Conservation (phyloP, 2,888 invertebrate genomes). For the Lucinisca nassula region DNA sequence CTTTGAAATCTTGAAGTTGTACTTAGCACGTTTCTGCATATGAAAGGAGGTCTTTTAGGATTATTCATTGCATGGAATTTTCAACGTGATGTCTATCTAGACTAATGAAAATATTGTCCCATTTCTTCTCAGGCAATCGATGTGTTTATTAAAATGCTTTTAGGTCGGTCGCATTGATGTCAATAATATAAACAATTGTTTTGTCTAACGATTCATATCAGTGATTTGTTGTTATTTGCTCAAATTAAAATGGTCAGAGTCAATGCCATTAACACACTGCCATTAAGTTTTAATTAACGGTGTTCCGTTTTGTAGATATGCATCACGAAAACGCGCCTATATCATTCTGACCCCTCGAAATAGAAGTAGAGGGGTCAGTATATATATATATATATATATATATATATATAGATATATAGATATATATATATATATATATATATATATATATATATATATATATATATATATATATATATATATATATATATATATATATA, state of each 20-base stretch:
- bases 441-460: no score
- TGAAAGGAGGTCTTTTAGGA: neutral
- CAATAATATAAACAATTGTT: constrained; percentile 14
- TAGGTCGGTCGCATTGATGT: neutral
- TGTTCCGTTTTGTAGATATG: neutral
- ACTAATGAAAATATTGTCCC: neutral
- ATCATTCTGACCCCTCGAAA: no score
- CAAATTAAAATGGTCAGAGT: neutral
- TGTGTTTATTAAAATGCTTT: neutral
- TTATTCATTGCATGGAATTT: no score
- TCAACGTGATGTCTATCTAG: no score
- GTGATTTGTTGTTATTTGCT: constrained; percentile 8
- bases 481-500: no score
- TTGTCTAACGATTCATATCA: constrained; percentile 9
- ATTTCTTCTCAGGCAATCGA: neutral
- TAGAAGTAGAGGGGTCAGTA: no score
- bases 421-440: no score
- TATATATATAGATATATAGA: no score
- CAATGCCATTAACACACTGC: neutral
- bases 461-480: no score
- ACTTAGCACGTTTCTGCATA: neutral
- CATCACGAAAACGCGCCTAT: no score
- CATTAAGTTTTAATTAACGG: constrained; percentile 13
- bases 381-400: no score
- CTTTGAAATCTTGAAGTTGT: neutral